Base-by-base conservation (phyloP, 2,113 vertebrate genomes). In the Rutilus rutilus region DNA sequence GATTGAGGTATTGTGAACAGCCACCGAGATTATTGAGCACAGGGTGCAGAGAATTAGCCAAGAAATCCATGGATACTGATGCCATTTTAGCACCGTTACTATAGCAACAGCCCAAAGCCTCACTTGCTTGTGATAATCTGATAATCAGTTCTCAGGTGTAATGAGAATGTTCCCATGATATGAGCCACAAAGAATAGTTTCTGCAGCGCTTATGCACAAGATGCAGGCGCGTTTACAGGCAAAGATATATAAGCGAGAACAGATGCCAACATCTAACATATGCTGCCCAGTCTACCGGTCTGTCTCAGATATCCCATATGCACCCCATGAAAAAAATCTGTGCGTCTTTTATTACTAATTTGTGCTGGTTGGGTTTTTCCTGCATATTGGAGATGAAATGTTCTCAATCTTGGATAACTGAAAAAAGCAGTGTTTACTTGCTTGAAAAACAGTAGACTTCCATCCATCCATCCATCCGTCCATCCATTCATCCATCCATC, bases 81-180 rank as follows among this genome's bases (percentile, higher is more conserved):
- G 78, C 39, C 39, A 19, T 67, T 67, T 65, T 52, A 30, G 8
- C 42, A 45, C 33, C 27, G 87, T 82, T 85, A 52, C 65, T 65
- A 88, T 82, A 83, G 84, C 84, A 88, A 86, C 87, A 83, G 80
- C 80, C 80, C 78, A 33, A 45, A 80, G 85, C 65, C 74, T 85
- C 45, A 36, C 39, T 83, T 86, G 30, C 17, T 33, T 80, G 45
- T 57, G 71, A 83, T 86, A 86, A 83, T 88, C 81, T 79, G 36
- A 77, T 83, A 86, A 88, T 86, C 81, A 67, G 36, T 47, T 78
- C 33, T 79, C 75, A 86, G 54, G 85, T 71, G n/a, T 59, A 54
- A 60, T 82, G 77, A 80, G n/a, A 86, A 69, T 25, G n/a, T 25
- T 69, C 77, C 54, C 76, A 42, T 81, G 80, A 69, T 82, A 69